Evolutionary conservation across 2,888 invertebrate genomes (phyloP), one percentile per base, ranked within the genome.

Genomic region (Seira musarum): DNA sequence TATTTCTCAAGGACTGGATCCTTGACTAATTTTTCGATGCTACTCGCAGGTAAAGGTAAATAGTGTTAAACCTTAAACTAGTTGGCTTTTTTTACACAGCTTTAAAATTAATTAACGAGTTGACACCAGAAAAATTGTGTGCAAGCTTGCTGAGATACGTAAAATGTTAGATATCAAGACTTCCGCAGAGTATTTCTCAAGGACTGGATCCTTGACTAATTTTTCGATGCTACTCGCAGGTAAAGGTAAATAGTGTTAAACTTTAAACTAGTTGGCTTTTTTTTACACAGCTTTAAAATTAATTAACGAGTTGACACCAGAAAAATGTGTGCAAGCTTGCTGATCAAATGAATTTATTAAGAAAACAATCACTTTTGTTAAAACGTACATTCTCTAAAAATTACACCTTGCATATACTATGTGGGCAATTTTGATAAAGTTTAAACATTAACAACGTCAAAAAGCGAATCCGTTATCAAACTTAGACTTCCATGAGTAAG

Each of bases 221-320:
- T 95, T 96, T 92, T 96, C 96, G 90, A 96, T 96, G 96, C 92
- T 96, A 89, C 96, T 96, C 91, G 95, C 95, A 90, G 95, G 95
- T 95, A 93, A 91, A 90, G 91, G 89, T 90, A 75, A 75, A 87
- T 88, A 87, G 85, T 85, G 80, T 82, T 85, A 87, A 87, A 86
- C 25, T 53, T 57, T 68, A 57, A 8, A 19, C n/a, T n/a, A 15
- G 10, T 40, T 46, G 35, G 46, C 30, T 67, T n/a, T 68, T 53
- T n/a, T 10, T 80, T n/a, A n/a, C n/a, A 80, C 22, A 6, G 15
- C n/a, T 24, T 13, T 81, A 60, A 63, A 60, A 57, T 21, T 63
- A 22, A 35, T 64, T 60, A 72, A n/a, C 17, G 30, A 5, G 24
- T 75, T 68, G 6, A 35, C n/a, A n/a, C n/a, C n/a, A n/a, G n/a